Base-by-base conservation (phyloP, 64 coral and sea anemone species). In the Dendronephthya gigantea region DNA sequence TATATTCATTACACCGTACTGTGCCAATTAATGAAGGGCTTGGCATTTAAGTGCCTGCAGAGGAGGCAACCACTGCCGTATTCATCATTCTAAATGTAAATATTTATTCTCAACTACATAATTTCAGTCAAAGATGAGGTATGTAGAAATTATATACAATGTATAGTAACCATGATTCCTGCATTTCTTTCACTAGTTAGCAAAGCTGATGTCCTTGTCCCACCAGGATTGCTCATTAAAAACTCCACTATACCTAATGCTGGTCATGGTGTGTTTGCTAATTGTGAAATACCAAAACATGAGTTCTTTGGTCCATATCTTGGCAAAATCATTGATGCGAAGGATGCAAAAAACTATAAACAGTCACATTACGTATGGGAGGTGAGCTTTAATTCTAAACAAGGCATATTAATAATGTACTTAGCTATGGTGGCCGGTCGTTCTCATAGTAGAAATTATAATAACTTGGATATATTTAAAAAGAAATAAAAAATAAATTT, bases 251-350 rank as follows among this genome's bases (percentile, higher is more conserved):
- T 89, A n/a, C 91, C 90, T 28, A 50, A 89, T 30, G 88, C 83
- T 81, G 94, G 87, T 9, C 33, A 84, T 15, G 94, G 94, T 62
- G 91, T 97, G 2, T 97, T 97, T 91, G 94, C 94, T 0, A 91
- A 90, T 81, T 97, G 94, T 85, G 55, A 90, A 40, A 97, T 97
- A 50, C 94, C 94, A 36, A 97, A 97, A 51, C 91, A 97, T 72
- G 94, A 97, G 74, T 97, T 97, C 82, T 97, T 97, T 87, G 94
- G 94, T 68, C 94, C 94, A 37, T 97, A 93, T 56, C 48, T 93
- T 66, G 94, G 94, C 28, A 86, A 81, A 87, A 93, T 90, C 50
- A 65, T 97, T 83, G 70, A 82, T 83, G 87, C 91, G 36, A 68
- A 89, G 69, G 87, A 93, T 48, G 94, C 91, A 36, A 50, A 58